phyloP scores from a whole-genome alignment of 1,140 invertebrate species.

The Cephus cinctus region DNA sequence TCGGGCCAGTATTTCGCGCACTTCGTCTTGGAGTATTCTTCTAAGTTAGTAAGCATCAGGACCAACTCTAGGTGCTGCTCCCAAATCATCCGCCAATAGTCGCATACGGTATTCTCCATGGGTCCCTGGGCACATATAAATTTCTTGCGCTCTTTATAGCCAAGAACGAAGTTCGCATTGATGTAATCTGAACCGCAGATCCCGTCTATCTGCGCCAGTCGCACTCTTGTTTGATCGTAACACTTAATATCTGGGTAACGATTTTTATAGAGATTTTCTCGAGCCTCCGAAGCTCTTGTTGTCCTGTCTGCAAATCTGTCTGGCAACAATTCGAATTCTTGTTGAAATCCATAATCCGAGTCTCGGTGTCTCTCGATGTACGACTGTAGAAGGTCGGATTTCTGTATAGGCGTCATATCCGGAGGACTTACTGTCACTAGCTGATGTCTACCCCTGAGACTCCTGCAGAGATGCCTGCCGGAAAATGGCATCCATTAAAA shows the following conservation, averaged over 20 bases:
- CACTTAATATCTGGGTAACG: slow-evolving; percentile 88
- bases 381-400: slow-evolving; percentile 68
- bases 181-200: slow-evolving; percentile 85
- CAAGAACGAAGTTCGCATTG: slow-evolving; percentile 89
- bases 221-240: slow-evolving; percentile 90
- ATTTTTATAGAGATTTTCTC: slow-evolving; percentile 88
- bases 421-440: slow-evolving; percentile 69
- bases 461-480: slow-evolving; percentile 60
- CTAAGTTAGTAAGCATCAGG: slow-evolving; percentile 91
- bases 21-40: slow-evolving; percentile 92
- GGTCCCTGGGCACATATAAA: slow-evolving; percentile 94
- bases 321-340: slow-evolving; percentile 83
- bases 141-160: slow-evolving; percentile 90
- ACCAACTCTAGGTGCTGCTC: slow-evolving; percentile 90
- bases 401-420: slow-evolving; percentile 77
- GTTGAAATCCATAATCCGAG: slow-evolving; percentile 85
- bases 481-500: slow-evolving; percentile 31
- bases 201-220: slow-evolving; percentile 72
- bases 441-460: slow-evolving; percentile 65
- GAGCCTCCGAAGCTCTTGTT: slow-evolving; percentile 78
- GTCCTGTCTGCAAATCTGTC: slow-evolving; percentile 85
- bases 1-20: slow-evolving; percentile 94
- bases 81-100: slow-evolving; percentile 99
- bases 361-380: slow-evolving; percentile 80
- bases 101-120: slow-evolving; percentile 87